A percentile compares a stretch with the other conserved stretches of the same genome.
phyloP scores from a whole-genome alignment of 2,888 invertebrate species.

The Ormyrus pomaceus region DNA sequence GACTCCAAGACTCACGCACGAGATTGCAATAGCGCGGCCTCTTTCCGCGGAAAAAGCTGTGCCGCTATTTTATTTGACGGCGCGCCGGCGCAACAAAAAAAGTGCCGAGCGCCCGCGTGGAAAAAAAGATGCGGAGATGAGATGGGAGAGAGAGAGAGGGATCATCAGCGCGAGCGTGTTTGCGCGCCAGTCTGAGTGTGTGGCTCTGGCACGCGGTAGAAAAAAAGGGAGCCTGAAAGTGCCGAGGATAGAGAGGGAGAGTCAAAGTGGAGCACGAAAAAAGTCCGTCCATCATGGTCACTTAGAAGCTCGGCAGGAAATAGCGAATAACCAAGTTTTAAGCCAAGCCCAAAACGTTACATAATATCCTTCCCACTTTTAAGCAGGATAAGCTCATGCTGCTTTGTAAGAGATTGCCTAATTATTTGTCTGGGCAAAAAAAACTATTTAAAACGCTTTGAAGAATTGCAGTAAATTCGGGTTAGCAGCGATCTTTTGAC shows the following conservation, averaged over 20 bases:
- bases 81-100: not conserved
- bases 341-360: not conserved
- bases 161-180: not conserved
- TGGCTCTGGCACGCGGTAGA: not conserved
- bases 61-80: constrained; percentile 42
- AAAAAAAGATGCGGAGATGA: constrained; percentile 22
- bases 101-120: not conserved
- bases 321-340: constrained; percentile 30
- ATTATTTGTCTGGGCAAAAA: no score
- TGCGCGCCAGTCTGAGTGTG: not conserved
- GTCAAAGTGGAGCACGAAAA: constrained; percentile 29
- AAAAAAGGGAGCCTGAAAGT: constrained; percentile 5
- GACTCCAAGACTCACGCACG: constrained; percentile 18
- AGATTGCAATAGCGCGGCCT: constrained; percentile 25
- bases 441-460: no score
- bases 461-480: no score
- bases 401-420: no score
- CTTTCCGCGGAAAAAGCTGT: constrained; percentile 3
- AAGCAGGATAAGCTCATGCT: not conserved
- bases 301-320: constrained; percentile 26
- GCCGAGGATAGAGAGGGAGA: constrained; percentile 8
- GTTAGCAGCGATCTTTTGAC: not conserved
- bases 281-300: constrained; percentile 37
- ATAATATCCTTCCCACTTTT: constrained; percentile 1
- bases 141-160: constrained; percentile 2